These are phyloP conservation scores for Ptiloglossa arizonensis DNA, from an alignment of 1,140 invertebrate species.

Conservation along the genomic window DNA sequence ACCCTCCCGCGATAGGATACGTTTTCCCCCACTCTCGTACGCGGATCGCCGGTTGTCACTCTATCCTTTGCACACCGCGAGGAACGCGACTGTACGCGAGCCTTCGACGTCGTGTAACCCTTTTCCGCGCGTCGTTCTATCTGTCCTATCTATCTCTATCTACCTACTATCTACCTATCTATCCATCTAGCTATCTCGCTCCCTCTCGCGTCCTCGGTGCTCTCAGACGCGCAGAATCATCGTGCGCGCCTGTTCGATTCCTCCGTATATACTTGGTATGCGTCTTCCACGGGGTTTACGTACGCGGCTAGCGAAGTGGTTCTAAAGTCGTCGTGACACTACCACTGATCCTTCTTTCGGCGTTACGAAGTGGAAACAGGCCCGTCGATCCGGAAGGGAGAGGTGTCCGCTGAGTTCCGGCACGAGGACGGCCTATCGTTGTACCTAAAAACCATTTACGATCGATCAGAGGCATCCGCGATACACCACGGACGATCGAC, in stretches of 20 bases:
- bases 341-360: conserved; percentile 16
- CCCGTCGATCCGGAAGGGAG: conserved; percentile 17
- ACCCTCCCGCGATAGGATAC: not conserved
- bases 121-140: not conserved
- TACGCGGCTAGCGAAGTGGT: conserved; percentile 25
- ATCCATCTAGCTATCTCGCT: conserved; percentile 33
- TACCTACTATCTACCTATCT: conserved; percentile 36
- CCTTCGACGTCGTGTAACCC: not conserved
- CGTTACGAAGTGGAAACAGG: conserved; percentile 25
- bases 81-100: not conserved
- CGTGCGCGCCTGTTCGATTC: conserved; percentile 61
- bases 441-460: conserved; percentile 52
- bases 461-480: conserved; percentile 65
- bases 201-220: conserved; percentile 12
- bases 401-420: conserved; percentile 20
- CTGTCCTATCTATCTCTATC: conserved; percentile 26
- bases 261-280: conserved; percentile 32
- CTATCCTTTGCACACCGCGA: not conserved
- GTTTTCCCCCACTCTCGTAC: not conserved
- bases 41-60: not conserved
- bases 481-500: conserved; percentile 41
- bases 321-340: conserved; percentile 13
- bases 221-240: conserved; percentile 69
- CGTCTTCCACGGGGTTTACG: conserved; percentile 23
- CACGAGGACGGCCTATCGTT: conserved; percentile 27